Base-by-base conservation (phyloP, 2,888 invertebrate genomes). In the Globia sparganii region DNA sequence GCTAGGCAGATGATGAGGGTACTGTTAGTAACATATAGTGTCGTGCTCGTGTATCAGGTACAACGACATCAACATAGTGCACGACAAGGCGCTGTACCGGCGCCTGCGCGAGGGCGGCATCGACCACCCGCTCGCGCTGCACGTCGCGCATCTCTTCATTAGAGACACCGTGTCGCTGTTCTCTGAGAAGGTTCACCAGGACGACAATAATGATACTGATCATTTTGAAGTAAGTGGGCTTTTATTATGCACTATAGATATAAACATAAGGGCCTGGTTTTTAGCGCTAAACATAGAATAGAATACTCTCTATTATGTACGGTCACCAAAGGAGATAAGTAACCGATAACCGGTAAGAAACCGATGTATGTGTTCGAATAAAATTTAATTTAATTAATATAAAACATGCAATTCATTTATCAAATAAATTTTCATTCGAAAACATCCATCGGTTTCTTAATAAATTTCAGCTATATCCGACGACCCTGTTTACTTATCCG, bases 81-180 rank as follows among this genome's bases (percentile, higher is more conserved):
- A 99, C 93, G 99, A 99, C 92, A 95, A 98, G 90, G 97, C 97
- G 40, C 97, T 99, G 88, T 99, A 98, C 94, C 96, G 98, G 83
- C 98, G 98, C 87, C 97, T 99, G 85, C 95, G 98, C 66, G 98
- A 98, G 70, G 99, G 98, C 91, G 99, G 98, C 87, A 99, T 99
- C 89, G 99, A 99, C 97, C 98, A 98, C 92, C 97, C 99, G 80
- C 96, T 99, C 86, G 99, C 99, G 4, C 98, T 99, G 93, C 99
- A 99, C 94, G 97, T 99, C 80, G 99, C 99, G 25, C 99, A 99
- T 95, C 97, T 99, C 85, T 99, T 99, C 94, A 99, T 99, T 85
- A 97, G 99, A 75, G 99, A 99, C 95, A 98, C 99, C 0, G 98
- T 99, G 6, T 99, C 99, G 8, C 96, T 99, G 75, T 99, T 99